Conservation (phyloP, 2,888 invertebrate species). For the Muscina levida region DNA sequence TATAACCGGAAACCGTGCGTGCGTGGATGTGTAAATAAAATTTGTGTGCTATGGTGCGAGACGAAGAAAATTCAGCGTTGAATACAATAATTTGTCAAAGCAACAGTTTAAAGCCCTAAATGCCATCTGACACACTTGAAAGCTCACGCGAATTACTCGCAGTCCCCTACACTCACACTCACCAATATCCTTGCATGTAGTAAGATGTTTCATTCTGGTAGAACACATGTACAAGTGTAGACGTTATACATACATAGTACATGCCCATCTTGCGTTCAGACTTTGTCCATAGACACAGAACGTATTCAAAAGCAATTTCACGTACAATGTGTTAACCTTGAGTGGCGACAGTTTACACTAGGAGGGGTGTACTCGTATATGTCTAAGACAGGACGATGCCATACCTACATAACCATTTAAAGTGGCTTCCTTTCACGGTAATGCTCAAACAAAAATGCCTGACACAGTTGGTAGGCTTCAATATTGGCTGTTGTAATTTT, state of each 20-base stretch:
- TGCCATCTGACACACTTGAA: slow-evolving; percentile 24
- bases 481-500: too few species aligned
- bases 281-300: slow-evolving; percentile 1
- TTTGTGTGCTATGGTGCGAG: too few species aligned
- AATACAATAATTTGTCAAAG: slow-evolving; percentile 26
- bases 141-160: not conserved
- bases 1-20: not conserved
- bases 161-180: not conserved
- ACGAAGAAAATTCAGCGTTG: too few species aligned
- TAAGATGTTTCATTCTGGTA: too few species aligned
- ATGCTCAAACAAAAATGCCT: slow-evolving; percentile 1
- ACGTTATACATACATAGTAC: not conserved
- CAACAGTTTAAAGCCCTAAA: slow-evolving; percentile 38
- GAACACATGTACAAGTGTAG: slow-evolving; percentile 36
- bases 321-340: slow-evolving; percentile 37
- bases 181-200: not conserved
- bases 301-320: slow-evolving; percentile 32
- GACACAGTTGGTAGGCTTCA: too few species aligned
- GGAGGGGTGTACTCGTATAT: too few species aligned
- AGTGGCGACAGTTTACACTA: slow-evolving; percentile 15
- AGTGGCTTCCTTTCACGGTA: slow-evolving; percentile 2
- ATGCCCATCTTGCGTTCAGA: not conserved
- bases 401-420: not conserved
- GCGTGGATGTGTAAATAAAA: not conserved
- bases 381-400: not conserved